A percentile compares a stretch with the other conserved stretches of the same genome.
Evolutionary conservation across 2,797 vertebrate species (phyloP).

Genomic region (Momotus momota): DNA sequence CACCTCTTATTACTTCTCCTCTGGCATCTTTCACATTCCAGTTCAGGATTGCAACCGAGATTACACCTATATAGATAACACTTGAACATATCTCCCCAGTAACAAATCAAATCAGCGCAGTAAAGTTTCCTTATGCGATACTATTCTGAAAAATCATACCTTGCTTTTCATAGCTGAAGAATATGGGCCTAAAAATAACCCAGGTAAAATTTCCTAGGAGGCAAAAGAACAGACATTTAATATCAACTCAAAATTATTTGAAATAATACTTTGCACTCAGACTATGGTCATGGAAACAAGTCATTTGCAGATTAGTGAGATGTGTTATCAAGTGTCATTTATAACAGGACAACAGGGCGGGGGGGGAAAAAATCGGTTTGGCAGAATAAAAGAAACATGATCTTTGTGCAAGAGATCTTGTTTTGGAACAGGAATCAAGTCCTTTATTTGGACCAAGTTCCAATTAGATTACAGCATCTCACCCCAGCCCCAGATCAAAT

Average conservation of each 20-base stretch:
- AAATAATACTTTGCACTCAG: background rate
- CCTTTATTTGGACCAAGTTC: background rate
- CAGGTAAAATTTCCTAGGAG: slow-evolving; percentile 94
- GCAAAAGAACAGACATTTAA: slow-evolving; percentile 52
- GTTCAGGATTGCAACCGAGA: background rate
- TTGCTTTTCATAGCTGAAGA: slow-evolving; percentile 99
- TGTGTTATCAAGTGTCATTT: background rate
- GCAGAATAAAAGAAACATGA: slow-evolving; percentile 25
- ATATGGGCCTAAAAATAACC: slow-evolving; percentile 97
- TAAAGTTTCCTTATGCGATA: background rate
- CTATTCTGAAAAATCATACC: slow-evolving; percentile 79
- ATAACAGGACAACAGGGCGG: background rate
- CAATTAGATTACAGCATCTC: background rate
- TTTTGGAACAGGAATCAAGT: background rate
- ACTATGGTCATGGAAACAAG: background rate
- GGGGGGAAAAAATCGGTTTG: background rate
- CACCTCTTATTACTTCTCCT: background rate
- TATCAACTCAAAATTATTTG: background rate
- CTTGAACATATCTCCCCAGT: background rate
- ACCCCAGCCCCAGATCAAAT: background rate
- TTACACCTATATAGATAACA: background rate
- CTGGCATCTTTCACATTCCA: background rate
- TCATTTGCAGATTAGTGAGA: background rate
- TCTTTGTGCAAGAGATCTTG: background rate
- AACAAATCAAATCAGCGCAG: background rate